Evolutionary conservation across 1,140 invertebrate genomes (phyloP), one percentile per base, ranked within the genome.

Genomic region (Dendrolimus punctatus): DNA sequence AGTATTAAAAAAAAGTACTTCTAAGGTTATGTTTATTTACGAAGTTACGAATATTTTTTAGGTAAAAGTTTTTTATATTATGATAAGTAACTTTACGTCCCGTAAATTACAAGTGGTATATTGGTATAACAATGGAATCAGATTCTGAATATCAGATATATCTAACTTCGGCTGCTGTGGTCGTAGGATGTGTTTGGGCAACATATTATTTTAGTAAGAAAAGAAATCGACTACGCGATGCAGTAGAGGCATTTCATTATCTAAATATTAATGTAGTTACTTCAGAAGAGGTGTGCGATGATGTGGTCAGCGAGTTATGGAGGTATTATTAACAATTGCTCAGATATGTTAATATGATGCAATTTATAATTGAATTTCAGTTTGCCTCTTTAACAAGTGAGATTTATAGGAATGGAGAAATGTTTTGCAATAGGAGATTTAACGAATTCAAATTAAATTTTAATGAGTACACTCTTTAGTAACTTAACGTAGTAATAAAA

Each of bases 201-300:
- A 42, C 60, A 47, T 60, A 55, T 61, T 51, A 39, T 46, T 38
- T 60, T 59, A 48, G 46, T 43, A 62, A 53, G 40, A 44, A 41
- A 6, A 66, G 60, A 44, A 42, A 42, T 6, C 45, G 48, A 44
- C 8, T 9, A 8, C 58, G 54, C 8, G 53, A 60, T 42, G 67
- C 73, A 49, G 42, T 10, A 5, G 64, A 76, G 39, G 67, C 62
- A 7, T 66, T 83, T 38, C 62, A 71, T 38, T 73, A 84, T 57
- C 61, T 85, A 47, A 61, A 50, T 48, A 74, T 83, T 37, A 62
- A 67, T 58, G 70, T 62, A 23, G 64, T 79, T 6, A 61, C 55
- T 39, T 68, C 62, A 43, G 71, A 75, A 60, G 60, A 66, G 5
- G 36, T 55, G 6, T 74, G 80, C 37, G 52, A 77, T 47, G 45